Conservation (phyloP, 1,140 invertebrate species). For the Eufriesea mexicana region DNA sequence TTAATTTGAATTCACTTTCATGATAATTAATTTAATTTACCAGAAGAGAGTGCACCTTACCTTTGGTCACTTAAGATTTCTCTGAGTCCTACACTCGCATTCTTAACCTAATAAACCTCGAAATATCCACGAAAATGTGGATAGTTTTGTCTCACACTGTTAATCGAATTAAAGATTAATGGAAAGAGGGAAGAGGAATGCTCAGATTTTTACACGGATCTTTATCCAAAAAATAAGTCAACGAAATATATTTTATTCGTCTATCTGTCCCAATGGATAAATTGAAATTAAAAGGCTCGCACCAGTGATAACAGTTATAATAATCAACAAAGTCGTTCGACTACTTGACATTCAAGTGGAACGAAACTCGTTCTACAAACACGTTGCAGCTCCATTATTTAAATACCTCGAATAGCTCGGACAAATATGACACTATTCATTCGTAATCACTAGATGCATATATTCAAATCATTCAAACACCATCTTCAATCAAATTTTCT, state of each 20-base stretch:
- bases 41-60: background rate
- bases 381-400: background rate
- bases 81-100: background rate
- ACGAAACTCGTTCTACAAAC: background rate
- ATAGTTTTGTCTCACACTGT: no score
- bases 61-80: background rate
- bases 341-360: background rate
- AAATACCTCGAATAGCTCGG: background rate
- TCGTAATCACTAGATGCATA: no score
- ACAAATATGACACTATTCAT: no score
- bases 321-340: background rate
- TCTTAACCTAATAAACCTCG: background rate
- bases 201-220: no score
- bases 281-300: background rate
- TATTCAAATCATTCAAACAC: no score
- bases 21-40: background rate
- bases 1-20: background rate
- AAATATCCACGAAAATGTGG: background rate
- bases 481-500: no score
- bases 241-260: no score
- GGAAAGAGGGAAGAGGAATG: no score
- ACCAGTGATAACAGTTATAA: background rate
- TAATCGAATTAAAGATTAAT: no score
- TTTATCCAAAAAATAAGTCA: no score
- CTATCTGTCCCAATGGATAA: background rate